Percentiles rank a stretch among this genome's conserved stretches.
phyloP scores from a whole-genome alignment of 2,797 vertebrate genomes.

The Pterois miles region DNA sequence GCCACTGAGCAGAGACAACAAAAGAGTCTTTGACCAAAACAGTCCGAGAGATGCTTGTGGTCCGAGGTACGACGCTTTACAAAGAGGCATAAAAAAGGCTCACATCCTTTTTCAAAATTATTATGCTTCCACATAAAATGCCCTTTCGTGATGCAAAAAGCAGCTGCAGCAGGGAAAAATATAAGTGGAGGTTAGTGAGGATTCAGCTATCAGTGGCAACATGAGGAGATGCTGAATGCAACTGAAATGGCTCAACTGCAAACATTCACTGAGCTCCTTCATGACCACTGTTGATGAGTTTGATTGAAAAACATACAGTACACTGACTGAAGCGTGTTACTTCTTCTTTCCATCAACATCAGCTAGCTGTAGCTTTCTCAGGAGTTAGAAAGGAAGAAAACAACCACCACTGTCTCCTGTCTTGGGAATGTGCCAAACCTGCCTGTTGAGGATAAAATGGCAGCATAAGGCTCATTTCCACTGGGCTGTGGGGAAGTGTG shows the following conservation, averaged over 20 bases:
- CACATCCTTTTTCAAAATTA: slow-evolving; percentile 37
- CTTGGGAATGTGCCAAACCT: slow-evolving; percentile 19
- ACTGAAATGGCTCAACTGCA: slow-evolving; percentile 50
- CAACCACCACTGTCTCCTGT: slow-evolving; percentile 17
- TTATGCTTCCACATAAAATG: slow-evolving; percentile 43
- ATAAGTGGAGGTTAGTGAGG: slow-evolving; percentile 26
- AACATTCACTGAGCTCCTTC: slow-evolving; percentile 55
- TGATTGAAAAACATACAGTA: slow-evolving; percentile 60
- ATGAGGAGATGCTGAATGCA: slow-evolving; percentile 33
- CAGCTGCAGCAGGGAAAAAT: slow-evolving; percentile 48
- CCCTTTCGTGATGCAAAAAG: slow-evolving; percentile 47
- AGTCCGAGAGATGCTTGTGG: slow-evolving; percentile 60
- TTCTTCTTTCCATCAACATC: slow-evolving; percentile 51
- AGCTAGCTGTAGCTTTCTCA: slow-evolving; percentile 48
- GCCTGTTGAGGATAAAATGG: slow-evolving; percentile 38
- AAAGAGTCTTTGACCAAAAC: slow-evolving; percentile 72
- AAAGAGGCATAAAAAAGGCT: slow-evolving; percentile 61
- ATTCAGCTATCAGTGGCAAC: slow-evolving; percentile 36
- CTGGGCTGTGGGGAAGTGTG: slow-evolving; percentile 75
- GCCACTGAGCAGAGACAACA: slow-evolving; percentile 55
- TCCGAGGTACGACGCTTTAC: slow-evolving; percentile 58
- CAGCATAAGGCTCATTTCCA: slow-evolving; percentile 37
- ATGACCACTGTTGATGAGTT: slow-evolving; percentile 46
- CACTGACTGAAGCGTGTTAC: slow-evolving; percentile 44
- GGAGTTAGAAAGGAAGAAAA: slow-evolving; percentile 34